Evolutionary conservation across 64 coral and sea anemone species (phyloP), one percentile per base, ranked within the genome.

Genomic region (Pocillopora damicornis): DNA sequence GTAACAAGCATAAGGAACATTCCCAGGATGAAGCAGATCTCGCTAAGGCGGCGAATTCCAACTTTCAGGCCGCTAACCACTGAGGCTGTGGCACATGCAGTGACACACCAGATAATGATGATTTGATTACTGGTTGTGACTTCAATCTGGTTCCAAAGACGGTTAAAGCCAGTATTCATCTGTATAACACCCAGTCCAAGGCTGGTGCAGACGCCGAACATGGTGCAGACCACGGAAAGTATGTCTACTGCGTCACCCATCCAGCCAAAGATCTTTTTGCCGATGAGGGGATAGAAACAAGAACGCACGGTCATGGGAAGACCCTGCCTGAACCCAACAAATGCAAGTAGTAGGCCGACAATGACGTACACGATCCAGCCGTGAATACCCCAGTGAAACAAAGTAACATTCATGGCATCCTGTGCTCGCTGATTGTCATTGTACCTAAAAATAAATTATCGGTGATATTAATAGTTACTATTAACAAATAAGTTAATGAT

Each of bases 151-250:
- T 86, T 34, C 37, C 87, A 90, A n/a, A 94, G 17, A 2, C 92
- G 80, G 12, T 87, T 63, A 22, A 94, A 35, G 11, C 92, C 92
- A 22, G 80, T 87, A n/a, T 94, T 94, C 14, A 94, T 58, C 71
- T 76, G 75, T 9, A 94, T 75, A 37, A 87, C 88, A 9, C 92
- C 92, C 17, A 87, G 15, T 15, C 92, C 88, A 25, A 94, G 92
- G 81, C 92, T 94, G 15, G 92, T 94, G 30, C 92, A 94, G 0
- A 94, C 92, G 13, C 92, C 92, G 69, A 90, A 90, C 92, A 94
- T 94, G 0, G 92, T 94, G 9, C 88, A 89, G 16, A 79, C 63
- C 16, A 94, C 88, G 1, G 92, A 87, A 0, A 94, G 88, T 58
- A 94, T 81, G 72, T 94, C 92, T n/a, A 94, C 34, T 2, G 86